These are phyloP conservation scores for Acheta domesticus DNA, from an alignment of 2,888 invertebrate species.

Conservation along the genomic window DNA sequence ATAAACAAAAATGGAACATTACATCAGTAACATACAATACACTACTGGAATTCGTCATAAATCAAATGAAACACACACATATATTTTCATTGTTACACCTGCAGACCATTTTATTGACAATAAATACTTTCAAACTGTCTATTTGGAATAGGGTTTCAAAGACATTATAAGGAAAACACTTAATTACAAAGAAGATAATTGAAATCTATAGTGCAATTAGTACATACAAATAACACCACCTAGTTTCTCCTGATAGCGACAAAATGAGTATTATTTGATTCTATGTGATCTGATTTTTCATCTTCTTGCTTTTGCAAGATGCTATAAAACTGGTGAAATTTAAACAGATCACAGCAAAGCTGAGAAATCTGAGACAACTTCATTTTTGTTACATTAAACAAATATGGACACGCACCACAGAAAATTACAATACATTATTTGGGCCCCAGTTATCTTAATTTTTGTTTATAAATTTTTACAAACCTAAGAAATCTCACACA, in stretches of 20 bases:
- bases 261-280: not conserved
- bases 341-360: too few species aligned
- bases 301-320: not conserved
- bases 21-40: too few species aligned
- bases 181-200: not conserved
- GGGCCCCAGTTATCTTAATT: not conserved
- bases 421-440: not conserved
- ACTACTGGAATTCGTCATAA: too few species aligned
- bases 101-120: not conserved
- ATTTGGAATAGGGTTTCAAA: not conserved
- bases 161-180: not conserved
- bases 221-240: not conserved
- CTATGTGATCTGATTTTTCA: not conserved
- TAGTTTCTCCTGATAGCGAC: not conserved
- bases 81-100: not conserved
- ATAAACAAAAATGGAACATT: too few species aligned
- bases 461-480: not conserved
- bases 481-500: not conserved
- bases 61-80: not conserved
- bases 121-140: not conserved
- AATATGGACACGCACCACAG: not conserved
- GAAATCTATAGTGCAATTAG: slow-evolving; percentile 3
- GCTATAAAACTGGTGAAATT: too few species aligned
- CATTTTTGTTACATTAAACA: not conserved
- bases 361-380: not conserved